Base-by-base conservation (phyloP, 2,797 vertebrate genomes). In the Carduelis carduelis region DNA sequence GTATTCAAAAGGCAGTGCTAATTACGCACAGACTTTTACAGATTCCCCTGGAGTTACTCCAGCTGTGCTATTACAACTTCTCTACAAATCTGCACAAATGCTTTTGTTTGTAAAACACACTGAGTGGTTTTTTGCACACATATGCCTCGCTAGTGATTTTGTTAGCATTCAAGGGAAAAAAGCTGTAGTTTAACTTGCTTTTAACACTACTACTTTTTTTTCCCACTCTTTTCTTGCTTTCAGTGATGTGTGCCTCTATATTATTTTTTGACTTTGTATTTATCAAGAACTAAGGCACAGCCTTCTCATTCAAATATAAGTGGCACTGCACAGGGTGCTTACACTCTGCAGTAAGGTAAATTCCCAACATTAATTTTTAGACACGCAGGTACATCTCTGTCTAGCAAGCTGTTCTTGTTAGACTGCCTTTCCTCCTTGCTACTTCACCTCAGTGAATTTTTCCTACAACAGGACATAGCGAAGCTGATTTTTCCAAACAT, bases 51-150 rank as follows among this genome's bases (percentile, higher is more conserved):
- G 84, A 83, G 56, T 77, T 91, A 46, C 37, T 96, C 91, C 94
- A 95, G 93, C 84, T 95, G 68, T 77, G 79, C 91, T 92, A 74
- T 78, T 95, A 80, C 8, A 16, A 90, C 44, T 56, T 37, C 70
- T 92, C 39, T 55, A 72, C 41, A 92, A 82, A 86, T 70, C 87
- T 79, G 27, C 47, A 84, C 44, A 82, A 87, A 90, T 35, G 43
- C 56, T 89, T 95, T 86, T 87, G 74, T 82, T 72, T 56, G 66
- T 56, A 64, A 32, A 86, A 91, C 47, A 69, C 5, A 14, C 18
- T 32, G 46, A 1, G 14, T 1, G 2, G 1, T 57, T 27, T 89
- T 65, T 80, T 28, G 55, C 5, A 63, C 23, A 43, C 5, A 39
- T 26, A 35, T 41, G 47, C 12, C 35, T 71, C 65, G 24, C 81